Conservation (phyloP, 2,113 vertebrate species). For the Oryctolagus cuniculus region DNA sequence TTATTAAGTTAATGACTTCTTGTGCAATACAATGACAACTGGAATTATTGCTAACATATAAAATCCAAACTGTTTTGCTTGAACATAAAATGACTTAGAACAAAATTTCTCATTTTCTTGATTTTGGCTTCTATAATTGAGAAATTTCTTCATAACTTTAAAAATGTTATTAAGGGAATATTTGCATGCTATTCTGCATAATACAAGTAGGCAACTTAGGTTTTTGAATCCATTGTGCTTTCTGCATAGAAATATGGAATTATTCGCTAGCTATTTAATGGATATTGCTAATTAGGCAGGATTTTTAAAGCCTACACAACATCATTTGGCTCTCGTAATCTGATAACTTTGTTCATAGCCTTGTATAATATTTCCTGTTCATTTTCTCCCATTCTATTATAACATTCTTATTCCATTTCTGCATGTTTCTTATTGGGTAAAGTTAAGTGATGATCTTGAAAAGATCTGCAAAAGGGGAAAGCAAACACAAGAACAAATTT, state of each 20-base stretch:
- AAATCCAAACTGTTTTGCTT: conserved; percentile 39
- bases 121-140: background rate
- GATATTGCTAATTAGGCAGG: background rate
- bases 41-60: conserved; percentile 61
- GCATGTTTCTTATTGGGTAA: background rate
- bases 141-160: background rate
- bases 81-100: conserved; percentile 56
- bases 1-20: conserved; percentile 75
- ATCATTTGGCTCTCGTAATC: background rate
- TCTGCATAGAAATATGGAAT: conserved; percentile 6
- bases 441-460: background rate
- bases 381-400: background rate
- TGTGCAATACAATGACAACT: conserved; percentile 61
- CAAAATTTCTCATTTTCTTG: conserved; percentile 40
- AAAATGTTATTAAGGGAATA: background rate
- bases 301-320: background rate
- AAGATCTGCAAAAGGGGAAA: background rate
- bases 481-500: background rate
- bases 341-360: background rate
- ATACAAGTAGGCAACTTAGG: background rate
- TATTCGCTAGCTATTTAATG: background rate
- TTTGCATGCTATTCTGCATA: background rate
- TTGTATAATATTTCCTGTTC: background rate
- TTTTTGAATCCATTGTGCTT: conserved; percentile 12
- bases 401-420: background rate